Base-by-base conservation (phyloP, 1,140 invertebrate species). In the Microplitis demolitor region DNA sequence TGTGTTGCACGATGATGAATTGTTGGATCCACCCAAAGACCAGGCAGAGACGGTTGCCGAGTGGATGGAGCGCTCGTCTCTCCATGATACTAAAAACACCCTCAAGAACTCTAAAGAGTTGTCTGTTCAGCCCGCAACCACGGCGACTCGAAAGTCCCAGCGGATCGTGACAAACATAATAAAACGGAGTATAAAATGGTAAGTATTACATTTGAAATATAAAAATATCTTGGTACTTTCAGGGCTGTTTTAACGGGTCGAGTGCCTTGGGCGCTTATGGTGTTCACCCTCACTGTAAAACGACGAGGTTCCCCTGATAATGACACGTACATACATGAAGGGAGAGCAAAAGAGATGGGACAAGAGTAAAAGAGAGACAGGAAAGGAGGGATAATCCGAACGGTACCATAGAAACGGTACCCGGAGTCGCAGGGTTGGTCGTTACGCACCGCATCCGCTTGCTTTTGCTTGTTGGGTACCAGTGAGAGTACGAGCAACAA, bases 391-490 rank as follows among this genome's bases (percentile, higher is more conserved):
- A 76, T 77, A 71, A 72, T 77, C 67, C 74, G 78, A 83, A 83
- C 83, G 83, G 84, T 85, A 85, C 84, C 84, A 85, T 85, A 85
- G 83, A 85, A 85, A 85, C 83, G 83, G 83, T 86, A 85, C 83
- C 83, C 78, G 78, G 53, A 35, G 35, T 56, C 66, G 56, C 68
- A 73, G 83, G 82, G 82, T 83, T 80, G 80, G 45, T 66, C 73
- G 73, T 74, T 67, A 71, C 63, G 68, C 62, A 66, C 60, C 45
- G 35, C 63, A 63, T 74, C 67, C 68, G 50, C 68, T 62, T 53
- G 35, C 63, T 54, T 74, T 62, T 63, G 50, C 68, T 62, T 53
- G 39, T 13, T 35, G 53, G 33, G 35, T 53, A 31, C 14, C 31
- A 51, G n/a, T 68, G 45, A 66, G n/a, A 66, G 39, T 16, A n/a